These are phyloP conservation scores for Alligator mississippiensis DNA, from an alignment of 2,113 vertebrate genomes.

Conservation along the genomic window DNA sequence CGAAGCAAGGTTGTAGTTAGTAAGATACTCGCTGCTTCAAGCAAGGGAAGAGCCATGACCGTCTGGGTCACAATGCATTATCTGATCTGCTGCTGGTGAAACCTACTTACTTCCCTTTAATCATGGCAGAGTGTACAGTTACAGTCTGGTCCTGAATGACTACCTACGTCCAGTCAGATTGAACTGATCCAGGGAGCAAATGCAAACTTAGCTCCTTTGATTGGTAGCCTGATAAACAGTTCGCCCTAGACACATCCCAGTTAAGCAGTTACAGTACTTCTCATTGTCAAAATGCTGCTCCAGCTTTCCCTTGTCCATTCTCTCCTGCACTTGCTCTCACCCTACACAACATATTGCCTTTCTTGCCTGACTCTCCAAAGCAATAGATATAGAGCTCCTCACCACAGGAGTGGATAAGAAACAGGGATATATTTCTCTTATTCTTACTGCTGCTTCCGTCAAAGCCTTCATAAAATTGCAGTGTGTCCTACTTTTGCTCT, in stretches of 20 bases:
- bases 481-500: background rate
- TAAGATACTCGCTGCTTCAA: background rate
- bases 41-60: background rate
- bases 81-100: background rate
- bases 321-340: background rate
- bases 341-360: background rate
- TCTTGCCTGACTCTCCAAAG: background rate
- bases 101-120: background rate
- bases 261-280: background rate
- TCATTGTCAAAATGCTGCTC: background rate
- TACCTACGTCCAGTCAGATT: background rate
- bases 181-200: background rate
- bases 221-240: background rate
- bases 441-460: conserved; percentile 31
- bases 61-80: background rate
- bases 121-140: background rate
- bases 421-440: background rate
- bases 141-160: background rate
- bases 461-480: conserved; percentile 23
- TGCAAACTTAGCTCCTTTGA: background rate
- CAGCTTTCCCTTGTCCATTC: background rate
- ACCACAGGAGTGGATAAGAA: background rate
- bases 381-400: conserved; percentile 6
- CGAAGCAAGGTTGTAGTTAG: background rate
- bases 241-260: background rate